Percentiles rank a stretch among this genome's conserved stretches.
Evolutionary conservation across 2,113 vertebrate species (phyloP).

Genomic region (Phrynocephalus versicolor): DNA sequence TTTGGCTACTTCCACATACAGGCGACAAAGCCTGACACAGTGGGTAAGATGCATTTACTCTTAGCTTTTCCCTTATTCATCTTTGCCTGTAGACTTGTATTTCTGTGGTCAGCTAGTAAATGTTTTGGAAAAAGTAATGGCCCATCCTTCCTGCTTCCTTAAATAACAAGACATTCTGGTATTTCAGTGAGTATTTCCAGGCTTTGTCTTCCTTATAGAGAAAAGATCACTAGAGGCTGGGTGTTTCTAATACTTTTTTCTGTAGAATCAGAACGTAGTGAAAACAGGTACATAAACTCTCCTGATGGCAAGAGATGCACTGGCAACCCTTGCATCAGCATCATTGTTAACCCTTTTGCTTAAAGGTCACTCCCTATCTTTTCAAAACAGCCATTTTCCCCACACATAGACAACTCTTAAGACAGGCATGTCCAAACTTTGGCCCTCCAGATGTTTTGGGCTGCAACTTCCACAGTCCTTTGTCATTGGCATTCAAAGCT

Average conservation of each 20-base stretch:
- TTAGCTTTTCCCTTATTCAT: not conserved
- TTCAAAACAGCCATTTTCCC: not conserved
- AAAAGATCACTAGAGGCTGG: not conserved
- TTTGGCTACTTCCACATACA: conserved; percentile 78
- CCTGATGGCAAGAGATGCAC: no score
- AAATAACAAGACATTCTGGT: not conserved
- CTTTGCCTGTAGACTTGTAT: not conserved
- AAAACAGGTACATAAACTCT: not conserved
- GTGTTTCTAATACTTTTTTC: not conserved
- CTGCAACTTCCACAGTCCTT: not conserved
- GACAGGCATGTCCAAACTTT: no score
- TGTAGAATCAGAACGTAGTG: not conserved
- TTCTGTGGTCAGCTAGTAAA: not conserved
- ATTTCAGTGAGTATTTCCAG: not conserved
- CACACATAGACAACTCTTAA: no score
- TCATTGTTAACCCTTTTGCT: not conserved
- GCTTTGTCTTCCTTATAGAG: not conserved
- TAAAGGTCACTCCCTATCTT: not conserved
- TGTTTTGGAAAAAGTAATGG: not conserved
- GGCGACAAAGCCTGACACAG: conserved; percentile 76
- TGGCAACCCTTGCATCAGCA: not conserved
- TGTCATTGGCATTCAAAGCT: no score
- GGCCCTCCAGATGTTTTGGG: no score
- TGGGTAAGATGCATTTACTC: conserved; percentile 60
- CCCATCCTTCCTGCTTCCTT: not conserved